Conservation (phyloP, 2,113 vertebrate species). For the Hippocampus comes region DNA sequence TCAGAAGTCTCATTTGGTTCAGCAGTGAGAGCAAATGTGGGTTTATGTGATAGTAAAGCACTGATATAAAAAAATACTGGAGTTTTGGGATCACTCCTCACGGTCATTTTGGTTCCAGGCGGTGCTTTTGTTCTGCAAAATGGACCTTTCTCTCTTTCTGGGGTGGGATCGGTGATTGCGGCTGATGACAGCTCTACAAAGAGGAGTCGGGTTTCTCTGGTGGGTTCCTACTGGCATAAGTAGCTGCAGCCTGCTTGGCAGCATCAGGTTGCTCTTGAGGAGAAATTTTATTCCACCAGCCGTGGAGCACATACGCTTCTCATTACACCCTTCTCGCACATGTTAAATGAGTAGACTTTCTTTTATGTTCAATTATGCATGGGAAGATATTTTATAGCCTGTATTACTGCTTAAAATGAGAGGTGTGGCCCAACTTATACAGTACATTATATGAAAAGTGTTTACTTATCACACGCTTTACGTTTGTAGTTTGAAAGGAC, state of each 20-base stretch:
- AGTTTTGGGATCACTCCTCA: conserved; percentile 17
- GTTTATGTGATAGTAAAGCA: conserved; percentile 14
- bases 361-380: conserved; percentile 3
- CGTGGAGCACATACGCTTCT: conserved; percentile 24
- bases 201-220: conserved; percentile 44
- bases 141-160: conserved; percentile 40
- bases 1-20: background rate
- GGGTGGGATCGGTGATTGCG: conserved; percentile 21
- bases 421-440: background rate
- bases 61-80: conserved; percentile 11
- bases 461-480: background rate
- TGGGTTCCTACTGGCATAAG: conserved; percentile 31
- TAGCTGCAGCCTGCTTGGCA: conserved; percentile 31
- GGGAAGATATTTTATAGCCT: background rate
- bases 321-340: conserved; percentile 23
- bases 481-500: background rate
- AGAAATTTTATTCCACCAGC: conserved; percentile 20
- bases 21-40: background rate
- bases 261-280: conserved; percentile 42
- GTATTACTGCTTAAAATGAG: background rate
- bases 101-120: conserved; percentile 2
- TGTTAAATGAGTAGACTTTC: background rate
- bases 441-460: background rate
- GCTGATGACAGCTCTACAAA: conserved; percentile 58
- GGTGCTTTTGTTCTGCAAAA: conserved; percentile 37